These are phyloP conservation scores for Upupa epops DNA, from an alignment of 2,113 vertebrate genomes.

Conservation along the genomic window DNA sequence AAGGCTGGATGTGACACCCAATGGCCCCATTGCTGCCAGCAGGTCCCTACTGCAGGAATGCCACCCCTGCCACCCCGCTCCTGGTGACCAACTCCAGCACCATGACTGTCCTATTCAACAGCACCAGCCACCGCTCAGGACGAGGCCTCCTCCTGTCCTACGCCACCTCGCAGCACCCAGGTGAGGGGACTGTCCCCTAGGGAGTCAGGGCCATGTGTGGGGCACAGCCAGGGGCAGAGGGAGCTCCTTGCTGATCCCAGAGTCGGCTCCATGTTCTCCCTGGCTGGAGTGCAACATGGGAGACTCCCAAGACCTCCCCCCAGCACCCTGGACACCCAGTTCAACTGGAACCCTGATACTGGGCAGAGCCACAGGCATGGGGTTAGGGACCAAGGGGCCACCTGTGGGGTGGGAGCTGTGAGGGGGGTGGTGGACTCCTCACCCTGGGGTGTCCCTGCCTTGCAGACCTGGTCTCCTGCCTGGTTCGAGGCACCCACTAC, in stretches of 20 bases:
- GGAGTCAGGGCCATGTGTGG: not conserved
- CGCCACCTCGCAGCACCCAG: conserved; percentile 79
- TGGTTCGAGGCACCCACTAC: conserved; percentile 84
- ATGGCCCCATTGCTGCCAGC: not conserved
- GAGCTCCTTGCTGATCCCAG: not conserved
- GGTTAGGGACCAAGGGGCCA: not conserved
- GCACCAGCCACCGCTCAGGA: conserved; percentile 81
- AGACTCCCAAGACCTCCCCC: not conserved
- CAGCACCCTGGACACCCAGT: not conserved
- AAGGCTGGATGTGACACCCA: not conserved
- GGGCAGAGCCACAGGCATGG: not conserved
- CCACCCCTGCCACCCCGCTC: conserved; percentile 50
- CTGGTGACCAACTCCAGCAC: conserved; percentile 74
- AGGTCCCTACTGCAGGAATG: conserved; percentile 84
- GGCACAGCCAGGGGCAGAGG: accelerated
- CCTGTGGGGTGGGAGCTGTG: not conserved
- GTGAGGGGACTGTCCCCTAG: conserved; percentile 45
- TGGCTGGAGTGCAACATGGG: not conserved
- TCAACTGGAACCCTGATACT: not conserved
- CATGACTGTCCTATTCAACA: conserved; percentile 78
- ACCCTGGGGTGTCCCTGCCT: not conserved
- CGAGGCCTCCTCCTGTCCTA: conserved; percentile 88
- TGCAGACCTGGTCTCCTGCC: conserved; percentile 84
- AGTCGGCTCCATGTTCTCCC: not conserved
- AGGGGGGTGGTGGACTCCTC: not conserved